Base-by-base conservation (phyloP, 2,797 vertebrate genomes). In the Brotula barbata region DNA sequence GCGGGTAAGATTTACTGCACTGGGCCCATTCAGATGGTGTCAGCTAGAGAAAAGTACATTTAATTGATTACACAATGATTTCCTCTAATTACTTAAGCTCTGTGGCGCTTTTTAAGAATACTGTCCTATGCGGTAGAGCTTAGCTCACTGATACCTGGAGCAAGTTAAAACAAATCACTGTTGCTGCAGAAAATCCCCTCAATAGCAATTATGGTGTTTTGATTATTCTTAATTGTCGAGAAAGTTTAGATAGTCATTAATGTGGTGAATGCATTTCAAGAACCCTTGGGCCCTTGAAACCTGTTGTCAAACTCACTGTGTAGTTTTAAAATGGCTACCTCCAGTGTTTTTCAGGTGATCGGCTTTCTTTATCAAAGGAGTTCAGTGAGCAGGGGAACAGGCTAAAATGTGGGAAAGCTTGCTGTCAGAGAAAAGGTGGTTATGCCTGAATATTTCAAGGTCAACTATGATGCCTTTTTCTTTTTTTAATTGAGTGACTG, bases 221-320 rank as follows among this genome's bases (percentile, higher is more conserved):
- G 68, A 78, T 71, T 19, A 68, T 37, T 74, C 60, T 34, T 75
- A 82, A 82, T 78, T 72, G 72, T 14, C 78, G 75, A 60, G 66
- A 83, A 71, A 76, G 81, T 82, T 78, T 73, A 77, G 46, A 75
- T 39, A 60, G 69, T 67, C 57, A 60, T 58, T 79, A 15, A 66
- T 78, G 76, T 81, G 78, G 66, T 14, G 12, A 61, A 44, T 5
- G 36, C 5, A 44, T 51, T 78, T 68, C 34, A 54, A 46, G 39
- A 39, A 21, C 74, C 70, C 65, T 6, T 4, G 37, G 63, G 70
- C 45, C 36, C 31, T 42, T 61, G 20, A 66, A 71, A 41, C 37
- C 16, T 28, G n/a, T 20, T n/a, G 4, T 28, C 4, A 28, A 28
- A 4, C 25, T 28, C n/a, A n/a, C n/a, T 49, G 70, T 49, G 22